Conservation (phyloP, 2,888 invertebrate species). For the Coelinius sp. region DNA sequence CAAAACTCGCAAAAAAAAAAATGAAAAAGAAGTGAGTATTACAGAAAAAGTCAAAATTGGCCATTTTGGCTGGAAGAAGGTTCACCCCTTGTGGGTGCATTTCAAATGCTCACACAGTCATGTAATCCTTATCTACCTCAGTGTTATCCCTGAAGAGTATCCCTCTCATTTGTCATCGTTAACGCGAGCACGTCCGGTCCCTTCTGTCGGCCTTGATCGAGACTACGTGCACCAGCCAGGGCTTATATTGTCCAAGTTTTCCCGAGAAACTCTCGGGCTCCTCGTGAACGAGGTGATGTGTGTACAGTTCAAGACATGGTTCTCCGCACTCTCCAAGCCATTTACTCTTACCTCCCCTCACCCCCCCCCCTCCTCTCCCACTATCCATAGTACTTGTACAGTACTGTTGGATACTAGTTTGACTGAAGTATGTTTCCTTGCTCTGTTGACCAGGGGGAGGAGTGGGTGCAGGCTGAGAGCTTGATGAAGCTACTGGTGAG, state of each 20-base stretch:
- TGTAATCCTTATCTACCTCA: background rate
- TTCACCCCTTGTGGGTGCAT: too few relatives aligned
- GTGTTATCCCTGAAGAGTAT: slow-evolving; percentile 4
- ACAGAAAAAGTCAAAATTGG: background rate
- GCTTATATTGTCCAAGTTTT: slow-evolving; percentile 21
- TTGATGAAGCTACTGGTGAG: slow-evolving; percentile 60
- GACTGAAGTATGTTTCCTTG: slow-evolving; percentile 33
- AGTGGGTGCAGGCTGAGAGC: slow-evolving; percentile 52
- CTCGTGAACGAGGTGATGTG: slow-evolving; percentile 9
- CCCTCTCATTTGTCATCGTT: slow-evolving; percentile 25
- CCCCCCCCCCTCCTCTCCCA: background rate
- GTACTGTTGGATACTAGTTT: slow-evolving; percentile 19
- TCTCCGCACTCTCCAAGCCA: slow-evolving; percentile 1
- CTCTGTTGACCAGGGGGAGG: slow-evolving; percentile 51
- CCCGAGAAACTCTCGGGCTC: background rate
- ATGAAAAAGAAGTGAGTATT: background rate
- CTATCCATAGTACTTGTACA: slow-evolving; percentile 8
- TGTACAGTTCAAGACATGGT: slow-evolving; percentile 20
- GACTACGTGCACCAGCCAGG: slow-evolving; percentile 7
- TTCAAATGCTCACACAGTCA: background rate
- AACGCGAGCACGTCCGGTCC: background rate
- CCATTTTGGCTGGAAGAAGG: too few relatives aligned
- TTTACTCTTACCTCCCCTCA: background rate
- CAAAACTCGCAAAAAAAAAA: too few relatives aligned
- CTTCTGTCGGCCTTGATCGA: slow-evolving; percentile 22